Conservation (phyloP, 1,140 invertebrate genomes). For the Oscheius sp. region DNA sequence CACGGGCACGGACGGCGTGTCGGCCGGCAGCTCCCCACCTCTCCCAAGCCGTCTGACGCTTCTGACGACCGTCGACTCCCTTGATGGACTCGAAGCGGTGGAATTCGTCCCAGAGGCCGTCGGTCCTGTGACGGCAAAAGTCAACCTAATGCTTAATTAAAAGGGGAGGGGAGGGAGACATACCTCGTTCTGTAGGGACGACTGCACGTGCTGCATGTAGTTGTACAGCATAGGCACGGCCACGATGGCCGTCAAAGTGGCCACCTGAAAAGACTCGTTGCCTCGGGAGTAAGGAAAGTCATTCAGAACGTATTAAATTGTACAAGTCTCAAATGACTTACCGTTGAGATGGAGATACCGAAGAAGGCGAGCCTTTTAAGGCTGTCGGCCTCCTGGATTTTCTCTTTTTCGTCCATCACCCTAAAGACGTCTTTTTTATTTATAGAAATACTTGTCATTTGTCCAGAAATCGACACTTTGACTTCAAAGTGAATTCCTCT, state of each 20-base stretch:
- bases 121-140: conserved; percentile 39
- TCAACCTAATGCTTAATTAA: conserved; percentile 24
- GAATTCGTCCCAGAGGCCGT: conserved; percentile 40
- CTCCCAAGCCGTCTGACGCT: conserved; percentile 3
- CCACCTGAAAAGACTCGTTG: neutral
- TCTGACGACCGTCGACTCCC: conserved; percentile 28
- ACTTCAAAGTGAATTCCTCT: neutral
- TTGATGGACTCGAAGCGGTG: conserved; percentile 23
- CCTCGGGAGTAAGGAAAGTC: no score
- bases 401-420: conserved; percentile 31
- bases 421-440: neutral
- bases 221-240: conserved; percentile 46
- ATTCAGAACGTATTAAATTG: neutral
- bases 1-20: conserved; percentile 13
- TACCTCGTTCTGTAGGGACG: conserved; percentile 41
- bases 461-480: neutral
- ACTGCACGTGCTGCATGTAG: conserved; percentile 44
- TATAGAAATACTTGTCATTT: neutral
- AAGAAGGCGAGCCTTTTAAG: conserved; percentile 39
- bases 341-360: conserved; percentile 14
- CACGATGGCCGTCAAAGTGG: conserved; percentile 40
- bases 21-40: neutral
- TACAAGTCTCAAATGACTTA: neutral
- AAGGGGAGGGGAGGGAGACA: neutral
- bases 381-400: conserved; percentile 32